A percentile compares a stretch with the other conserved stretches of the same genome.
Evolutionary conservation across 2,113 vertebrate genomes (phyloP).

Genomic region (Oenanthe oenanthe): DNA sequence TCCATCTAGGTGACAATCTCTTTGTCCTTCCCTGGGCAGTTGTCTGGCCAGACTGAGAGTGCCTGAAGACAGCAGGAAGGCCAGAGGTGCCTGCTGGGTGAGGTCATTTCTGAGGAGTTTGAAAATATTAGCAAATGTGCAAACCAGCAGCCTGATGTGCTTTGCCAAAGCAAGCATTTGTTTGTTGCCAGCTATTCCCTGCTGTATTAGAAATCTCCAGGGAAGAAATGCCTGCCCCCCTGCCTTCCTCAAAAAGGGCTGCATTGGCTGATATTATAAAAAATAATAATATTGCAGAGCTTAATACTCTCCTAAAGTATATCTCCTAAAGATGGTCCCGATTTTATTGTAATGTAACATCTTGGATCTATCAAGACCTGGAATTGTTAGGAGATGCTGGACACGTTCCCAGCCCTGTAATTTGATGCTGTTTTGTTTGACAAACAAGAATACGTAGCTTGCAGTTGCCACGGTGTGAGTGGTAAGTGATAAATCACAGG

Average conservation of each 20-base stretch:
- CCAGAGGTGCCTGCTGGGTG: neutral
- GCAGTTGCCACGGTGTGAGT: neutral
- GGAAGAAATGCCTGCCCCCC: neutral
- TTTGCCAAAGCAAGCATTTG: neutral
- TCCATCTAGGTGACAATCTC: neutral
- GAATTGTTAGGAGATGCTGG: neutral
- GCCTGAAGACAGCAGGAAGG: neutral
- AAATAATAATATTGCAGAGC: neutral
- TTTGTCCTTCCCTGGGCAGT: neutral
- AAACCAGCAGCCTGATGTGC: neutral
- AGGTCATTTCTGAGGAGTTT: neutral
- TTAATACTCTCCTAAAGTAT: neutral
- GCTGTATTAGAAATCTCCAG: neutral
- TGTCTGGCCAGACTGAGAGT: neutral
- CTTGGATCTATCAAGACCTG: neutral
- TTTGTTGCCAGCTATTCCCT: neutral
- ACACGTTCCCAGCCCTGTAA: neutral
- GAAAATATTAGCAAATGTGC: neutral
- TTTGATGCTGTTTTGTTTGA: slow-evolving; percentile 25
- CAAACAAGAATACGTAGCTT: neutral
- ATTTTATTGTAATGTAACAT: slow-evolving; percentile 3
- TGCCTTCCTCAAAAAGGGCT: neutral
- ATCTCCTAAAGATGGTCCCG: neutral
- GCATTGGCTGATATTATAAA: neutral
- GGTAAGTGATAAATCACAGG: slow-evolving; percentile 19